Base-by-base conservation (phyloP, 2,113 vertebrate genomes). In the Neodontobutis hainanensis region DNA sequence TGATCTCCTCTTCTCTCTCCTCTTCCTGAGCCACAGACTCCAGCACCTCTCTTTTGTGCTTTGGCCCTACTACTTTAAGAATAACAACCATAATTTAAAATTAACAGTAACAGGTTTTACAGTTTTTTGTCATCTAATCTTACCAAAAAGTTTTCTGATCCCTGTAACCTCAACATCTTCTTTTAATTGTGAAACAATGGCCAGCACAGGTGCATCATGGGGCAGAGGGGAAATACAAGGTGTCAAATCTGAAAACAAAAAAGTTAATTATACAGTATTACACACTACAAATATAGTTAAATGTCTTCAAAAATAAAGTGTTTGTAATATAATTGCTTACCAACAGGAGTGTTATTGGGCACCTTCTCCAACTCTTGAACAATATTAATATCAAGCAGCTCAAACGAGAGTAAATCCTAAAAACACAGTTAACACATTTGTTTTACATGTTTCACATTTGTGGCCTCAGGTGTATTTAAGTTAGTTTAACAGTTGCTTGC, bases 301-400 rank as follows among this genome's bases (percentile, higher is more conserved):
- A 11, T 15, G 14, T 19, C 35, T 8, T 38, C 5, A 6, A 9
- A 8, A 55, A 3, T 42, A 50, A 10, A 50, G 2, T 9, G 7
- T n/a, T 63, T 56, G 40, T 5, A 3, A 36, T 4, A 6, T 8
- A 1, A 3, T 42, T 35, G 7, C 95, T 95, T 92, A 98, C 97
- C 96, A 52, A 93, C 95, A 50, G 96, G 96, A 59, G 94, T 96
- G 74, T 97, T 98, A 70, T 95, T 94, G n/a, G 96, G 96, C 40
- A 97, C 96, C 70, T 94, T 93, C 88, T 98, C 97, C 89, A 99
- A 67, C 70, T 99, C 97, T 77, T 97, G 96, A 43, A 97, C 96
- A 79, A 99, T 98, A 83, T 98, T 97, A 62, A 98, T 98, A 79
- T 99, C 97, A 90, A 99, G 74, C 67, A 99, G 82, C 87, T 98